phyloP scores from a whole-genome alignment of 2,113 vertebrate genomes.

The Prunella fulvescens region DNA sequence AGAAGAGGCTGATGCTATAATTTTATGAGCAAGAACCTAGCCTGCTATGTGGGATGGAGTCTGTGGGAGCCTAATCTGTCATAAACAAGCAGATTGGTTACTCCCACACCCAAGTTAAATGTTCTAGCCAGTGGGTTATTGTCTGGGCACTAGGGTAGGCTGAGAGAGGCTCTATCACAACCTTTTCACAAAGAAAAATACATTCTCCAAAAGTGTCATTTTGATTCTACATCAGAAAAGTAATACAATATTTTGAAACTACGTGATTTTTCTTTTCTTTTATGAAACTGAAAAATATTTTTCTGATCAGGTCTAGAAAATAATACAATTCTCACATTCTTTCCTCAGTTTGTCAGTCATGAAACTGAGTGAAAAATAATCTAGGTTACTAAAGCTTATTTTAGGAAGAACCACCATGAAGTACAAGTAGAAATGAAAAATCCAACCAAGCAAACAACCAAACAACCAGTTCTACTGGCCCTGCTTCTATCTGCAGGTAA shows the following conservation, averaged over 20 bases:
- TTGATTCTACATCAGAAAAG: not conserved
- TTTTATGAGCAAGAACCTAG: not conserved
- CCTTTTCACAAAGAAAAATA: not conserved
- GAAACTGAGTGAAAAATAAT: not conserved
- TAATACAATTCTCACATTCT: not conserved
- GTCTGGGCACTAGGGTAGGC: not conserved
- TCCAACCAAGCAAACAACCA: rapidly evolving
- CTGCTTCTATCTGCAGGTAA: not conserved
- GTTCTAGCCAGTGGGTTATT: constrained; percentile 4
- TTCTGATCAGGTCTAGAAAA: not conserved
- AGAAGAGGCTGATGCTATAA: not conserved
- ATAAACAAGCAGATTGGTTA: constrained; percentile 2
- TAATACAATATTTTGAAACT: not conserved
- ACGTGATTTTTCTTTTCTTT: not conserved
- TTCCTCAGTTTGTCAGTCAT: not conserved
- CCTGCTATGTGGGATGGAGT: not conserved
- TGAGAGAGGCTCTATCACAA: not conserved
- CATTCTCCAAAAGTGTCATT: not conserved
- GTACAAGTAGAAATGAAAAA: not conserved
- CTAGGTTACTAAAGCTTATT: not conserved
- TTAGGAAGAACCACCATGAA: not conserved
- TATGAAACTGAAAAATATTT: not conserved
- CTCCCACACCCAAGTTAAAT: not conserved
- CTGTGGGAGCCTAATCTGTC: not conserved
- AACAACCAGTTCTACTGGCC: not conserved